Evolutionary conservation across 2,888 invertebrate genomes (phyloP), one percentile per base, ranked within the genome.

Genomic region (Peribatodes rhomboidaria): DNA sequence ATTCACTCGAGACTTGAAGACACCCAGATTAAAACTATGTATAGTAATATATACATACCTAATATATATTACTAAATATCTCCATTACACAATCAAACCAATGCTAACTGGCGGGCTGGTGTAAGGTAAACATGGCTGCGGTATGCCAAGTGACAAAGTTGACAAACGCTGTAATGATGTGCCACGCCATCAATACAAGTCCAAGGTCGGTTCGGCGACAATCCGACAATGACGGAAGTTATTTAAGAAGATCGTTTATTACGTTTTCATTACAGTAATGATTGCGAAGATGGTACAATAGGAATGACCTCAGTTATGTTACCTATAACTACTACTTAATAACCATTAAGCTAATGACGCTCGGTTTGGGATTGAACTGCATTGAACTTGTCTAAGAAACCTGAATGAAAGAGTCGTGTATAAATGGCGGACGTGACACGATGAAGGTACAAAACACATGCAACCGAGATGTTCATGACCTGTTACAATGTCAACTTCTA

Each of bases 171-270:
- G 4, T 20, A 27, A 13, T 14, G 18, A 13, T 14, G 18, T 11
- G 20, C 4, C 13, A 44, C 13, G 11, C 20, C 13, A 7, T 44
- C 20, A 11, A 39, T 20, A 31, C 44, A 41, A 46, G 35, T 35
- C 31, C 56, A 56, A 44, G 41, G 56, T 37, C 46, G 18, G n/a
- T 31, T 27, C 52, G 9, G 52, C 2, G 2, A 20, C 41, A 10
- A 59, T 44, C 39, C 6, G 37, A 49, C 54, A 49, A 62, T 62
- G 50, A 11, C 22, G 63, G 63, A 63, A 63, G 57, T n/a, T 31
- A 31, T 53, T 13, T n/a, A 14, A 37, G 31, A 20, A 37, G 18
- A 63, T 46, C 55, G 42, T 63, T 47, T 27, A 41, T 52, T 53
- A 57, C 37, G 31, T 39, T 46, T 20, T 37, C 41, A 46, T 57